Percentiles rank a stretch among this genome's conserved stretches.
These are phyloP conservation scores for Tinamus guttatus DNA, from an alignment of 2,113 vertebrate species.

Conservation along the genomic window DNA sequence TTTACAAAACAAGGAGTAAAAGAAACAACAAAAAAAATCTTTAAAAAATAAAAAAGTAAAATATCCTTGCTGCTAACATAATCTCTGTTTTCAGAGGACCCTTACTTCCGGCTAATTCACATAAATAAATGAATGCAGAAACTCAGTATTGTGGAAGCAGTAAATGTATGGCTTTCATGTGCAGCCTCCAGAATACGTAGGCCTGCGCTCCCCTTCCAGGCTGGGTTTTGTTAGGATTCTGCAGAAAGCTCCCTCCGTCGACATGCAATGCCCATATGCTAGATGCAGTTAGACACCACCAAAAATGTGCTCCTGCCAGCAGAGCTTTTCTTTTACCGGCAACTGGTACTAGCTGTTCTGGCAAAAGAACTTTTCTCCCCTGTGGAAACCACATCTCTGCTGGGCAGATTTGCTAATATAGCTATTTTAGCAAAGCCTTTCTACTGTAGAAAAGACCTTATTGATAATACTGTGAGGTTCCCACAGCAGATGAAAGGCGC, in stretches of 20 bases:
- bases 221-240: neutral
- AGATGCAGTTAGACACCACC: neutral
- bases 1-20: too few species aligned
- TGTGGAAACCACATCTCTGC: neutral
- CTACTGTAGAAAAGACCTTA: conserved; percentile 43
- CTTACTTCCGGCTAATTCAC: neutral
- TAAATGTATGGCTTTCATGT: neutral
- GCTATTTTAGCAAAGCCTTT: conserved; percentile 53
- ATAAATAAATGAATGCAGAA: neutral
- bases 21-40: neutral
- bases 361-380: neutral
- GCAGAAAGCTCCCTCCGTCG: neutral
- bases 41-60: neutral
- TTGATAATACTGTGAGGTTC: conserved; percentile 44
- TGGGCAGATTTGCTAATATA: conserved; percentile 12
- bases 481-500: conserved; percentile 48
- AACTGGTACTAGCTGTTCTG: neutral
- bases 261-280: rapidly evolving
- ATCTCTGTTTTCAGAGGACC: neutral
- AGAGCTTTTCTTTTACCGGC: neutral
- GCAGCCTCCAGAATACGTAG: neutral
- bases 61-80: neutral
- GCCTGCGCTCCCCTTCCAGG: neutral
- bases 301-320: neutral
- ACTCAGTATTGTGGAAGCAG: neutral